Evolutionary conservation across 1,140 invertebrate species (phyloP).

Genomic region (Chionoecetes opilio): DNA sequence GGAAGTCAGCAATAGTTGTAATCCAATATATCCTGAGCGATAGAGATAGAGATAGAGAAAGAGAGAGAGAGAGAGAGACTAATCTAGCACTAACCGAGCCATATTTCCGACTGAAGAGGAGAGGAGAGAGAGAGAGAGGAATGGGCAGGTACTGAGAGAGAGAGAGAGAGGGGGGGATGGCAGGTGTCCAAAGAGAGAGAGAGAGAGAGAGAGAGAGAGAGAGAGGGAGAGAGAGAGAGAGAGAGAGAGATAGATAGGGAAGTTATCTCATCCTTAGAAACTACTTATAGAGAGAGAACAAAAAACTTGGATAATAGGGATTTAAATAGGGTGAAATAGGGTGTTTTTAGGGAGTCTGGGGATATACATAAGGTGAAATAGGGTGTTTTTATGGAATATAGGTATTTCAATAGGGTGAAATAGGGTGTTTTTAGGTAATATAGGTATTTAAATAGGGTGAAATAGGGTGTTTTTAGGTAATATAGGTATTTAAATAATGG

Average conservation of each 20-base stretch:
- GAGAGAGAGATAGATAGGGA: conserved; percentile 30
- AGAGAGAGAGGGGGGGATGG: not conserved
- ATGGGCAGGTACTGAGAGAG: not conserved
- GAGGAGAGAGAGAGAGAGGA: not conserved
- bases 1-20: not conserved
- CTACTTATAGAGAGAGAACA: not conserved
- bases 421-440: no score
- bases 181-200: conserved; percentile 3
- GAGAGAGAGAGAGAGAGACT: conserved; percentile 10
- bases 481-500: no score
- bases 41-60: not conserved
- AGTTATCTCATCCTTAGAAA: no score
- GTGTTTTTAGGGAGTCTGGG: no score
- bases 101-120: not conserved
- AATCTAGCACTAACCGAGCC: not conserved
- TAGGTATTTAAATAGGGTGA: no score
- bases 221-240: conserved; percentile 48
- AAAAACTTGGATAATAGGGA: not conserved
- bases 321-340: not conserved
- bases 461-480: no score
- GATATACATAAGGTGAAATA: no score
- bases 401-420: no score
- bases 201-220: conserved; percentile 45
- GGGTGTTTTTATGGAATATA: no score
- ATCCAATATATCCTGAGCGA: not conserved